Base-by-base conservation (phyloP, 2,888 invertebrate genomes). In the Drosophila greeni region DNA sequence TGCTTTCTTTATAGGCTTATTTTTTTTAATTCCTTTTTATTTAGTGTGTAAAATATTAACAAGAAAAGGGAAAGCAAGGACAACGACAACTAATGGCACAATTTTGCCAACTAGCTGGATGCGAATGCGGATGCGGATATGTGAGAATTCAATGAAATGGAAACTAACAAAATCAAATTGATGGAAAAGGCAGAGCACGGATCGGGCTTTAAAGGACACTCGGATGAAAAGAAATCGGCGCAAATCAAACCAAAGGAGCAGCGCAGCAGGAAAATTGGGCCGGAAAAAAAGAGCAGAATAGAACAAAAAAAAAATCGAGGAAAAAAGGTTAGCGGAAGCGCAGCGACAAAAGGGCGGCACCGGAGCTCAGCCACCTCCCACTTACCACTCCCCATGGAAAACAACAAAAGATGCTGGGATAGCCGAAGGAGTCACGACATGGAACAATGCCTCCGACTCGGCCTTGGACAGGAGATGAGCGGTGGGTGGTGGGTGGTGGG, bases 81-180 rank as follows among this genome's bases (percentile, higher is more conserved):
- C 76, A 73, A 54, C 68, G 76, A 40, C 70, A 73, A 72, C 73
- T 81, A 84, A 82, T 83, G 82, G 82, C 78, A 82, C 79, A 84
- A 77, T 79, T 84, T 81, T 72, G 80, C 73, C 76, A 72, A 76
- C 80, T 82, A 67, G 76, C 77, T 65, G 61, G 57, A 62, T 72
- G 65, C 55, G 64, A 66, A 68, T 76, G 66, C 57, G 69, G 70
- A 70, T 77, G 73, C 76, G 75, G 76, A 80, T 82, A 84, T 82
- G 80, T 84, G 78, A 80, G 75, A 76, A 82, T 83, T 78, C 83
- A 85, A 82, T 85, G 84, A 85, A 83, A 84, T 85, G 85, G 83
- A 85, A 85, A 84, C 82, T 80, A 75, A 81, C 79, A 76, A 79
- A 85, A 79, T 84, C 75, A 79, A 84, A 81, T 79, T 76, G 72